Evolutionary conservation across 2,888 invertebrate genomes (phyloP).

Genomic region (Chrysomela aeneicollis): DNA sequence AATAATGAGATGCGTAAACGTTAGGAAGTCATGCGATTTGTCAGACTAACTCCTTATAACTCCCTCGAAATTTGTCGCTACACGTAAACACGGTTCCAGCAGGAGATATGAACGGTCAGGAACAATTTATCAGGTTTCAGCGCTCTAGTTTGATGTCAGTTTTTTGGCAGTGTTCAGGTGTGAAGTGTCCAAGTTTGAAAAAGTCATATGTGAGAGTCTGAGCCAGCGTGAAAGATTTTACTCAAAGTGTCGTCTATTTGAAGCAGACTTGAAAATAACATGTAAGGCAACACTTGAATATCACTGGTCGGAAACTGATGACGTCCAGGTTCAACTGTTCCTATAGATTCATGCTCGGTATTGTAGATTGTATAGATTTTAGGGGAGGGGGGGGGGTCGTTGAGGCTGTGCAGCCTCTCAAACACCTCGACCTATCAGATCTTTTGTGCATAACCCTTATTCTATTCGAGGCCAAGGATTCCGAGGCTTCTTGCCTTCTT

Average conservation of each 20-base stretch:
- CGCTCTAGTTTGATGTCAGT: constrained; percentile 24
- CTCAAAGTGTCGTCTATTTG: not conserved
- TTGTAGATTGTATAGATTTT: too few species aligned
- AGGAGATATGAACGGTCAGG: constrained; percentile 46
- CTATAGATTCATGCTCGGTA: too few species aligned
- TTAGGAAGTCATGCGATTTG: constrained; percentile 50
- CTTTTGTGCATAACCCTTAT: too few species aligned
- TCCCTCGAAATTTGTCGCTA: constrained; percentile 52
- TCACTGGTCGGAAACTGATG: too few species aligned
- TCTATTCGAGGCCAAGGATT: too few species aligned
- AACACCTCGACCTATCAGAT: too few species aligned
- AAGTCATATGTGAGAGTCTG: constrained; percentile 15
- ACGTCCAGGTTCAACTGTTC: too few species aligned
- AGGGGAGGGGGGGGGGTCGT: too few species aligned
- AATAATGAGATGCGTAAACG: constrained; percentile 40
- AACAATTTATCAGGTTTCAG: constrained; percentile 48
- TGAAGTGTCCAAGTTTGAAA: not conserved
- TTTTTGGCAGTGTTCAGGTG: constrained; percentile 6
- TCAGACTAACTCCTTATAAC: constrained; percentile 49
- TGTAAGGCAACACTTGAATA: not conserved
- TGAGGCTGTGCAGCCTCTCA: too few species aligned
- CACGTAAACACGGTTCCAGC: constrained; percentile 39
- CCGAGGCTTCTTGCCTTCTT: too few species aligned
- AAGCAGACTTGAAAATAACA: not conserved
- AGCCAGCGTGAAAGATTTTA: not conserved